Base-by-base conservation (phyloP, 2,888 invertebrate genomes). In the Mechanitis messenoides region DNA sequence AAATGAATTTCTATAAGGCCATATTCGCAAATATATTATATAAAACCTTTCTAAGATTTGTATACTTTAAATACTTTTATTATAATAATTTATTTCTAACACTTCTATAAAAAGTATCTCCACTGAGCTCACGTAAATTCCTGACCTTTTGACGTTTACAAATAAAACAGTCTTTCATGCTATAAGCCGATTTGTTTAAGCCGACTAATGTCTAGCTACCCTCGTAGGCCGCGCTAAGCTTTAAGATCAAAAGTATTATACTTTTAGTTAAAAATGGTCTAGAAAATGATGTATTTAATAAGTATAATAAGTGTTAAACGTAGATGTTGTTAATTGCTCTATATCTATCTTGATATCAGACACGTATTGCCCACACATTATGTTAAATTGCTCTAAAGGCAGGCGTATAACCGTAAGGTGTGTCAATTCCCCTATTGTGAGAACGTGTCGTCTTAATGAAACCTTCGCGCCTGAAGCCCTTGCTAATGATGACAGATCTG, bases 401-500 rank as follows among this genome's bases (percentile, higher is more conserved):
- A 45, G 56, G 45, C 67, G 63, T 71, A 71, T 73, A 73, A 74
- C 72, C 72, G 68, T 72, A 72, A 79, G 77, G 72, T 71, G 72
- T 69, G 70, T 73, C 72, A 78, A 78, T 79, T 75, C 69, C 50
- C 50, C 50, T 50, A 50, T 50, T 50, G 50, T 50, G 28, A 50
- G 31, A 31, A 50, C 50, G 50, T 78, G 83, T 77, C 71, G 80
- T 85, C 81, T 81, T 83, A 87, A 86, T 87, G 87, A 87, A 86
- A 85, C 81, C 82, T 73, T 76, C 71, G 70, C 76, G 84, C 86
- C 83, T 72, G 77, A 72, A 85, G 85, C 82, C 72, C 71, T 75
- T 81, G 72, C 83, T 88, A 87, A 88, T 87, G 87, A 89, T 84
- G 85, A 85, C 84, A 81, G 82, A 84, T 85, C 80, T 78, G 83